Evolutionary conservation across 53 echinoderm and acorn worm genomes (phyloP).

Genomic region (Pentamera pediparva): DNA sequence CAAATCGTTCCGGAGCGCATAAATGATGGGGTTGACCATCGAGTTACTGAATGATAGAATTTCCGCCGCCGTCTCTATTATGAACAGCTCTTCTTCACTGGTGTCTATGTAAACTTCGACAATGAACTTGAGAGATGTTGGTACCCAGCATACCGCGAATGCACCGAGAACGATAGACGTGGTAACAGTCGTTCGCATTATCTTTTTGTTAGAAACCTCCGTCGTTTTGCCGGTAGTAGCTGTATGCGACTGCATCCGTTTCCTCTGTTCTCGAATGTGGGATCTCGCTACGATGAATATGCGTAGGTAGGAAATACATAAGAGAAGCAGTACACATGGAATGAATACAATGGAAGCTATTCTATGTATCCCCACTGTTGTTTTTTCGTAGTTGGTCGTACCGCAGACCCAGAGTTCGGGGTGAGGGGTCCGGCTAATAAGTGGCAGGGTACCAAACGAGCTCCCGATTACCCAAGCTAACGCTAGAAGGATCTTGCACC

Average conservation of each 20-base stretch:
- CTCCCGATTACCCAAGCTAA: background rate
- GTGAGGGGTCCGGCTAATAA: background rate
- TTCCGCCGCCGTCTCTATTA: slow-evolving; percentile 11
- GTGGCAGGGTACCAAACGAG: background rate
- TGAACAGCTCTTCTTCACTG: background rate
- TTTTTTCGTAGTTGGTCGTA: slow-evolving; percentile 1
- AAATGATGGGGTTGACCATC: slow-evolving; percentile 27
- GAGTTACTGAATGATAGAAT: slow-evolving; percentile 20
- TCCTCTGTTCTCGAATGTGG: background rate
- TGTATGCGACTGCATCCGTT: background rate
- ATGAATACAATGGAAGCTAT: background rate
- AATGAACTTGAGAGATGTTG: slow-evolving; percentile 11
- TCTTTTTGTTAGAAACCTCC: background rate
- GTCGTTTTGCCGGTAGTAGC: background rate
- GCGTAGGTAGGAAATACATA: background rate
- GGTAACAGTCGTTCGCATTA: slow-evolving; percentile 12
- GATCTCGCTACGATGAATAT: background rate
- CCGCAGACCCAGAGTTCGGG: slow-evolving; percentile 33
- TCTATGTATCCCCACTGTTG: background rate
- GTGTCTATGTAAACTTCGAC: background rate
- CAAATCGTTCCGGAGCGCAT: background rate
- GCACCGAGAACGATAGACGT: slow-evolving; percentile 19
- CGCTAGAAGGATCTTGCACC: background rate
- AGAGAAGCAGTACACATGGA: background rate
- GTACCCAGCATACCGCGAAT: slow-evolving; percentile 15